These are phyloP conservation scores for Cydia fagiglandana DNA, from an alignment of 1,140 invertebrate genomes.

Conservation along the genomic window DNA sequence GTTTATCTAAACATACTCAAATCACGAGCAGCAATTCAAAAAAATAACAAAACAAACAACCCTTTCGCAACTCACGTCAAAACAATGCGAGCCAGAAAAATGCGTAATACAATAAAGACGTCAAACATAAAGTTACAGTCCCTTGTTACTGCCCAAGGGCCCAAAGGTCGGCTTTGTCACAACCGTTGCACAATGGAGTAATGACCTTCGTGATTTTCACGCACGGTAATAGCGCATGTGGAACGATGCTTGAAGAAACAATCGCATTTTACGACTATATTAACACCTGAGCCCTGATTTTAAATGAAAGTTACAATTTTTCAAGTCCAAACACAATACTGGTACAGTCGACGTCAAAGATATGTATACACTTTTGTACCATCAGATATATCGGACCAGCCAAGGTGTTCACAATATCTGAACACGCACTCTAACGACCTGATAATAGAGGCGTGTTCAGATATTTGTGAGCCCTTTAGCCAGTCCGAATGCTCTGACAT, in stretches of 20 bases:
- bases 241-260: slow-evolving; percentile 10
- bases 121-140: slow-evolving; percentile 13
- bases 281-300: neutral
- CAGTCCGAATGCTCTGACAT: too few relatives aligned
- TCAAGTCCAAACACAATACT: neutral
- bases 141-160: slow-evolving; percentile 11
- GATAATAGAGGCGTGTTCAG: too few relatives aligned
- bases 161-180: slow-evolving; percentile 28
- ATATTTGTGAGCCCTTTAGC: too few relatives aligned
- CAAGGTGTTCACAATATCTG: too few relatives aligned
- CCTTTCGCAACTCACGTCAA: neutral
- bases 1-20: neutral
- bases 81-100: slow-evolving; percentile 24
- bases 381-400: too few relatives aligned
- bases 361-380: too few relatives aligned
- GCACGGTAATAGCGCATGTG: neutral
- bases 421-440: too few relatives aligned
- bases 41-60: slow-evolving; percentile 12
- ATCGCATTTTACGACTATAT: slow-evolving; percentile 10
- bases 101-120: slow-evolving; percentile 13
- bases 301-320: neutral
- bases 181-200: slow-evolving; percentile 22
- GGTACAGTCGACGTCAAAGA: neutral
- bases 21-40: neutral
- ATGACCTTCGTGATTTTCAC: slow-evolving; percentile 30